phyloP scores from a whole-genome alignment of 1,140 invertebrate genomes.

The Brachionus asplanchnoidis region DNA sequence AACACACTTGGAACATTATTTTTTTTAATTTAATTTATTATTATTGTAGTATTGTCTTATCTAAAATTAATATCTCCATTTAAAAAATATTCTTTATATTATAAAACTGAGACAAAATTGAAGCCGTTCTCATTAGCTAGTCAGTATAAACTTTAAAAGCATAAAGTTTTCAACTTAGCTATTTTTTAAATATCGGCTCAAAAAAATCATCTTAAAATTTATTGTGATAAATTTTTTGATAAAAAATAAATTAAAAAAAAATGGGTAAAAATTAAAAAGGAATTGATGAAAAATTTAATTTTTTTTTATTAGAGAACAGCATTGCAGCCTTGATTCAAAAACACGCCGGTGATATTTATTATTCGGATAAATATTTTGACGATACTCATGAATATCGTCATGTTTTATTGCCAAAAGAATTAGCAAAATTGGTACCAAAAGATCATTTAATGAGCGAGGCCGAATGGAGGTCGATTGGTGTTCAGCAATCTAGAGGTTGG shows the following conservation, averaged over 20 bases:
- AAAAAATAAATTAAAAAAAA: not conserved
- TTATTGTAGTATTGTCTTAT: not conserved
- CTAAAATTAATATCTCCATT: not conserved
- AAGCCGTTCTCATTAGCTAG: not conserved
- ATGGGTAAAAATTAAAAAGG: not conserved
- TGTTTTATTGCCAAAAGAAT: slow-evolving; percentile 80
- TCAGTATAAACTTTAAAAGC: not conserved
- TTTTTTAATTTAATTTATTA: too few relatives aligned
- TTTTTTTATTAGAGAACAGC: not conserved
- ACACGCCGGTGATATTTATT: slow-evolving; percentile 4
- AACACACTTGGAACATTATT: too few relatives aligned
- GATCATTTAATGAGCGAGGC: slow-evolving; percentile 87
- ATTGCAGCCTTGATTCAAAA: slow-evolving; percentile 6
- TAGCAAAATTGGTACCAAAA: slow-evolving; percentile 78
- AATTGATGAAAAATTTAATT: not conserved
- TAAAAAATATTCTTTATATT: not conserved
- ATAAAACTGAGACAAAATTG: not conserved
- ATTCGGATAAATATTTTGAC: slow-evolving; percentile 70
- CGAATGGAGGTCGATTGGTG: slow-evolving; percentile 90
- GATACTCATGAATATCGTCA: slow-evolving; percentile 62
- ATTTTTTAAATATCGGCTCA: not conserved
- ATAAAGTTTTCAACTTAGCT: not conserved
- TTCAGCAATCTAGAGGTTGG: slow-evolving; percentile 90
- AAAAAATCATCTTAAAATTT: not conserved
- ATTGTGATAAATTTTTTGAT: not conserved